Percentiles rank a stretch among this genome's conserved stretches.
These are phyloP conservation scores for Meteorus sp. DNA, from an alignment of 1,140 invertebrate genomes.

Conservation along the genomic window DNA sequence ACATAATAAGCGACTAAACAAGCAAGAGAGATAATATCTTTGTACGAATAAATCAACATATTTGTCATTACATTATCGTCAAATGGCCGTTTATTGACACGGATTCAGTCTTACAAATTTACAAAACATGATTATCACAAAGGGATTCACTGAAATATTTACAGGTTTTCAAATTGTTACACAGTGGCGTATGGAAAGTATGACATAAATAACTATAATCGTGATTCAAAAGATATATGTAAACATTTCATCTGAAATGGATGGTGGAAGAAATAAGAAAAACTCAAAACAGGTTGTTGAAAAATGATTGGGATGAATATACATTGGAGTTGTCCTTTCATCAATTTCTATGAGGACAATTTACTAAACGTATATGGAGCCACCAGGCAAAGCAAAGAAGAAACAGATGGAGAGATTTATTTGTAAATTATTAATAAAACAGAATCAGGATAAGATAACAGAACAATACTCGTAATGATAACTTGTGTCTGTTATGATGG, in stretches of 20 bases:
- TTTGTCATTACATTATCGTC: slow-evolving; percentile 20
- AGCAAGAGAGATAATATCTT: slow-evolving; percentile 14
- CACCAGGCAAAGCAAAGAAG: too few species aligned
- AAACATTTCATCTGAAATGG: not conserved
- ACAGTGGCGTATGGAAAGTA: slow-evolving; percentile 12
- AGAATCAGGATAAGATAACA: not conserved
- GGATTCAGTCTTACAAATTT: slow-evolving; percentile 37
- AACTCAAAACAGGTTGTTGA: too few species aligned
- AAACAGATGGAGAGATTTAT: not conserved
- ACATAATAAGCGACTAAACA: slow-evolving; percentile 8
- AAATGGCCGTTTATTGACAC: slow-evolving; percentile 36
- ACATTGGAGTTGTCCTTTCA: too few species aligned
- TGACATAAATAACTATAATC: slow-evolving; percentile 4
- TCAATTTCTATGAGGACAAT: too few species aligned
- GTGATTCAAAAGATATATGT: slow-evolving; percentile 2
- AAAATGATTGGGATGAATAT: too few species aligned
- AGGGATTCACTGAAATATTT: slow-evolving; percentile 31
- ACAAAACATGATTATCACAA: slow-evolving; percentile 34
- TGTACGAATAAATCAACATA: not conserved
- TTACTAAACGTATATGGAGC: too few species aligned
- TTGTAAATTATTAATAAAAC: not conserved
- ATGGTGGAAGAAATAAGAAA: not conserved
- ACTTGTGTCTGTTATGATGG: too few species aligned
- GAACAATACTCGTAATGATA: too few species aligned
- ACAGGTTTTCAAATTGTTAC: slow-evolving; percentile 29